These are phyloP conservation scores for Drosophila nannoptera DNA, from an alignment of 1,140 invertebrate species.

Conservation along the genomic window DNA sequence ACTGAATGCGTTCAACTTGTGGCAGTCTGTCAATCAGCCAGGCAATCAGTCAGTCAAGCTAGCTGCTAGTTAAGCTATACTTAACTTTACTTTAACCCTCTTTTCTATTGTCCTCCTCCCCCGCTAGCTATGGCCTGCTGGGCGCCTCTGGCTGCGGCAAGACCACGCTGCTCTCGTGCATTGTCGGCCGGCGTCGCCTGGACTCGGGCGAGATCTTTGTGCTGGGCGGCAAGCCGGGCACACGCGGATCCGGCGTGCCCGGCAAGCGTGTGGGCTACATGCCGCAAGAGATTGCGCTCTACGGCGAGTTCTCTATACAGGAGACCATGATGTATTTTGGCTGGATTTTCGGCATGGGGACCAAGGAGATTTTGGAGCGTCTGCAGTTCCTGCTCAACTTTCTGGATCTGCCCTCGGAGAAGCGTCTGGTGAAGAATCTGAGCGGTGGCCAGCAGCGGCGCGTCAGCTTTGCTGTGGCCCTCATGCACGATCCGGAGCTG, in stretches of 20 bases:
- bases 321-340: conserved; percentile 98
- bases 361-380: conserved; percentile 87
- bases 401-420: conserved; percentile 91
- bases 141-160: conserved; percentile 92
- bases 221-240: conserved; percentile 89
- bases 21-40: too few species aligned
- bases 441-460: conserved; percentile 95
- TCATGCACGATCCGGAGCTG: conserved; percentile 95
- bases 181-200: conserved; percentile 88
- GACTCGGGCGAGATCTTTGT: conserved; percentile 91
- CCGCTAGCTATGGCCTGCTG: conserved; percentile 87
- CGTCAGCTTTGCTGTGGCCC: conserved; percentile 94
- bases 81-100: neutral
- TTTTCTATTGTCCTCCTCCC: neutral
- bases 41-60: too few species aligned
- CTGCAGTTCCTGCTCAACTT: conserved; percentile 94
- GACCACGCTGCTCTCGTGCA: conserved; percentile 90
- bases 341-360: conserved; percentile 95
- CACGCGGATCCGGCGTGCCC: conserved; percentile 91
- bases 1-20: too few species aligned
- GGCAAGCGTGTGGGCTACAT: conserved; percentile 91
- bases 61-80: too few species aligned
- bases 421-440: conserved; percentile 91
- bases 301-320: conserved; percentile 95
- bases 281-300: conserved; percentile 95